phyloP scores from a whole-genome alignment of 2,888 invertebrate genomes.

The Phortica magna region DNA sequence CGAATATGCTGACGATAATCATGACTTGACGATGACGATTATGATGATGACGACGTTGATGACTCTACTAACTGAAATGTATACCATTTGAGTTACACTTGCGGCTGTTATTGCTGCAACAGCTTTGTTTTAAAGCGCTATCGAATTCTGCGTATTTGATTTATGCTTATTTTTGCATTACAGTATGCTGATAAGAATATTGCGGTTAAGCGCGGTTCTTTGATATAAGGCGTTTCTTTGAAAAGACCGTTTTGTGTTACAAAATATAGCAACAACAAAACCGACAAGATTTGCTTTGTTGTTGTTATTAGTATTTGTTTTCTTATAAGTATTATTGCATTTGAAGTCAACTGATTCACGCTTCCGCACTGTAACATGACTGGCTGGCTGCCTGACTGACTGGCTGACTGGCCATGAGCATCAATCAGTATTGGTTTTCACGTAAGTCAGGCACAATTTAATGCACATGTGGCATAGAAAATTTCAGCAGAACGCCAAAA shows the following conservation, averaged over 20 bases:
- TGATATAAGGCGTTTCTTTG: background rate
- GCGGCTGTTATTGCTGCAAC: background rate
- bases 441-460: background rate
- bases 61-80: background rate
- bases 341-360: background rate
- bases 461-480: too few relatives aligned
- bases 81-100: background rate
- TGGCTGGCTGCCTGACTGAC: background rate
- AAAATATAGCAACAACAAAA: background rate
- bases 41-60: background rate
- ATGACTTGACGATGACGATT: background rate
- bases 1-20: background rate
- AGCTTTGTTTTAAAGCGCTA: too few relatives aligned
- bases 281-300: background rate
- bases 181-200: background rate
- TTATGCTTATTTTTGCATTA: background rate
- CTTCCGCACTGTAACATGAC: background rate
- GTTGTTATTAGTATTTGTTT: background rate
- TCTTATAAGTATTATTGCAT: background rate
- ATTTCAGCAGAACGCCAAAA: too few relatives aligned
- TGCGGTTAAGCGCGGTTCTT: background rate
- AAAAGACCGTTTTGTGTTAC: background rate
- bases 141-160: too few relatives aligned
- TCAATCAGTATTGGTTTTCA: background rate
- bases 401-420: background rate